Evolutionary conservation across 2,888 invertebrate genomes (phyloP).

Genomic region (Alloplasta piceator): DNA sequence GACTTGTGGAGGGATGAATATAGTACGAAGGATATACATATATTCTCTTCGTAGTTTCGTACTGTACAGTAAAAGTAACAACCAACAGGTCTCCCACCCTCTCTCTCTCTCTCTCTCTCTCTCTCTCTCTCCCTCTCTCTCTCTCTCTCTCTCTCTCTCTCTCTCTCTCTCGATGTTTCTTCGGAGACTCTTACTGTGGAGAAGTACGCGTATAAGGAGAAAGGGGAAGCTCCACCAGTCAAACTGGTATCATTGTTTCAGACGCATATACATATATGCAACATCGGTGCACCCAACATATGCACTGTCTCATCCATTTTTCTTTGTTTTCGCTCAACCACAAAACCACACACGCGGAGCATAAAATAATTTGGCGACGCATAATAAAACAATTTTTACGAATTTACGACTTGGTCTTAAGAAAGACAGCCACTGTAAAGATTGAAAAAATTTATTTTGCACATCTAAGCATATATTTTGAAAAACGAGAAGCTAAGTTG

Average conservation of each 20-base stretch:
- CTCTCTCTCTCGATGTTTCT: no score
- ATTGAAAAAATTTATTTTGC: background rate
- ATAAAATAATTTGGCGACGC: conserved; percentile 26
- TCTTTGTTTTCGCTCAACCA: background rate
- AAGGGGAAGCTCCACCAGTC: conserved; percentile 77
- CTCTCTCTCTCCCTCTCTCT: no score
- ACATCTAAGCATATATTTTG: no score
- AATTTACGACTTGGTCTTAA: background rate
- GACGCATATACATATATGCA: conserved; percentile 36
- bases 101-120: background rate
- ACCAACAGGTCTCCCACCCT: background rate
- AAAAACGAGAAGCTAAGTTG: no score
- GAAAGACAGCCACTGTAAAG: background rate
- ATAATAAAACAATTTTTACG: background rate
- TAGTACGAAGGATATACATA: background rate
- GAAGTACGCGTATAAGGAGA: conserved; percentile 51
- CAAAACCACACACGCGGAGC: conserved; percentile 26
- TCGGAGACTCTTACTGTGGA: background rate
- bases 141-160: conserved; percentile 31
- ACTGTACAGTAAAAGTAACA: background rate
- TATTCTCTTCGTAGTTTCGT: background rate
- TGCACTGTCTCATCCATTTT: background rate
- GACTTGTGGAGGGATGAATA: background rate
- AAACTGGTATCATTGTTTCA: conserved; percentile 80
- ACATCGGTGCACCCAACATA: conserved; percentile 2